Evolutionary conservation across 2,888 invertebrate genomes (phyloP), one percentile per base, ranked within the genome.

Genomic region (Dusona sp.): DNA sequence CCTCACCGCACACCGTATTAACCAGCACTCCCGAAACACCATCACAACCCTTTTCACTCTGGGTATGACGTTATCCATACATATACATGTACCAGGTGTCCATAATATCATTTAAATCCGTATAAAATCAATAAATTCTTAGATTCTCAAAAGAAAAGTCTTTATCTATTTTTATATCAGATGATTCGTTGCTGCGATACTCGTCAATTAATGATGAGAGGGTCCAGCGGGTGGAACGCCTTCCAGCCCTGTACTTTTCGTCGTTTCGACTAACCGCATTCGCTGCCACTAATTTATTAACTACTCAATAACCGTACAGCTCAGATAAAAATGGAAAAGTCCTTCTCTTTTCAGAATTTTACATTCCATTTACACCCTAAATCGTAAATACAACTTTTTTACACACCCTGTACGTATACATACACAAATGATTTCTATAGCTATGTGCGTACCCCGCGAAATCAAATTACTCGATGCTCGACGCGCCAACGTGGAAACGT

Each of bases 401-500:
- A 61, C 61, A 61, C 61, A 61, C 61, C 61, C 61, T 61, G 61
- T 61, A 61, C 29, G 29, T 48, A n/a, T 25, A 57, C 19, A 33
- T n/a, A 19, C n/a, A 57, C 57, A 57, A 48, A 74, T 48, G 64
- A 61, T 75, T 42, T 57, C 74, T 74, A 57, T 64, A 61, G 74
- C 19, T 42, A 57, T 64, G 67, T 51, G 54, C 68, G 84, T 88
- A 87, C 85, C 85, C 84, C 86, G 68, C 67, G 79, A 86, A 92
- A 93, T 93, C 91, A 91, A 93, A 92, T 93, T 93, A 93, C 90
- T 89, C 91, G 91, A 90, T 91, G 91, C 92, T 90, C 92, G 92
- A 92, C 92, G 92, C 92, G 91, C 90, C 92, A 92, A 93, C 91
- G 91, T 90, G 90, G 91, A 92, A 93, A 93, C 92, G 92, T 93